Base-by-base conservation (phyloP, 2,113 vertebrate species). In the Osmerus eperlanus region DNA sequence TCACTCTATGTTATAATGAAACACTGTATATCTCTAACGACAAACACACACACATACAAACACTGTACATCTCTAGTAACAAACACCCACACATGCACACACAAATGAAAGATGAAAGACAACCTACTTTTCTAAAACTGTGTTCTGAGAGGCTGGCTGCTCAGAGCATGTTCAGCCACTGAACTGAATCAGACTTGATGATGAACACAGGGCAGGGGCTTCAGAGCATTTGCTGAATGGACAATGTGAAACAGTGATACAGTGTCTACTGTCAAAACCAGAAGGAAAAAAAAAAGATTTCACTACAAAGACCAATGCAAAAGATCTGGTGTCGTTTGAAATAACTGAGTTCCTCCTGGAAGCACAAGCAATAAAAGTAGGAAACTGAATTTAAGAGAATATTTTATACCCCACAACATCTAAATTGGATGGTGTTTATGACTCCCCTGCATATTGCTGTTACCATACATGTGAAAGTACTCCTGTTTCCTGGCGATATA, bases 291-390 rank as follows among this genome's bases (percentile, higher is more conserved):
- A 77, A 77, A 80, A 66, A 18, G 55, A 58, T 83, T 75, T 78
- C 11, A 63, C 74, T 51, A 78, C 70, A 62, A 78, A 72, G 32
- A 67, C 70, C 74, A 77, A 77, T 2, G 56, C 65, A 54, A 6
- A 56, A 23, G 2, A 3, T 12, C 65, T 76, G 12, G 25, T 75
- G 29, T 83, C 67, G 47, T 83, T 77, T 72, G 41, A 76, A 77
- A 85, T 81, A n/a, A 84, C 55, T n/a, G 56, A 61, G 63, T 68
- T 32, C 63, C 53, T 23, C 1, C 74, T 79, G 58, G 60, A 79
- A 70, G 60, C 60, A 63, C 14, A 15, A 60, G 7, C 2, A 28
- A 53, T 64, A 65, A 54, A 19, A 12, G 12, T 28, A 51, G 15
- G 16, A 71, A 58, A 69, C 25, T 21, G 19, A 63, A 70, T 47